A percentile compares a stretch with the other conserved stretches of the same genome.
phyloP scores from a whole-genome alignment of 1,140 invertebrate species.

The Drosophila quadrilineata region DNA sequence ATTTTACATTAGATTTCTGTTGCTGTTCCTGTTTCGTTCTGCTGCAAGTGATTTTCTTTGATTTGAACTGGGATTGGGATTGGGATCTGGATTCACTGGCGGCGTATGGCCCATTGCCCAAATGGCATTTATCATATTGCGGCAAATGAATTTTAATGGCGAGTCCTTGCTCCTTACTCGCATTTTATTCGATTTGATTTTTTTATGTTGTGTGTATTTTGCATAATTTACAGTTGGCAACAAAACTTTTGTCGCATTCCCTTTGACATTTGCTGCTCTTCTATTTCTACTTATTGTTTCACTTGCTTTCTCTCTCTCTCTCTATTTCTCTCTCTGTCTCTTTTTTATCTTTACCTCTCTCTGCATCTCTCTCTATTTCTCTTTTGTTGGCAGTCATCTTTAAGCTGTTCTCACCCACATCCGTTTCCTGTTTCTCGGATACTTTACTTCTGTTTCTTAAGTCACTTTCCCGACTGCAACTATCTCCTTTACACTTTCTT shows the following conservation, averaged over 20 bases:
- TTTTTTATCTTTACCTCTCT: no score
- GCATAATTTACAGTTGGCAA: constrained; percentile 63
- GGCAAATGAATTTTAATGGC: constrained; percentile 77
- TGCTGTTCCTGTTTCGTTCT: constrained; percentile 11
- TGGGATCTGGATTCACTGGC: no score
- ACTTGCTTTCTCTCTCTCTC: no score
- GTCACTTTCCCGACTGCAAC: background rate
- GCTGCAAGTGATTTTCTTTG: constrained; percentile 74
- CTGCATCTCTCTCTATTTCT: background rate
- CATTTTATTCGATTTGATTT: background rate
- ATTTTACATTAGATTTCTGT: constrained; percentile 39
- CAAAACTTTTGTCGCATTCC: constrained; percentile 59
- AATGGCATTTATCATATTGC: constrained; percentile 65
- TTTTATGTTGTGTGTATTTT: constrained; percentile 29
- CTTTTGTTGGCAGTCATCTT: constrained; percentile 60
- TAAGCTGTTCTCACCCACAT: constrained; percentile 62
- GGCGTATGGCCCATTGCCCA: background rate
- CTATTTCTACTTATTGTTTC: background rate
- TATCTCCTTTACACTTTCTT: background rate
- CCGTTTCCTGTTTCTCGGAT: constrained; percentile 53
- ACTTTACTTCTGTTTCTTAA: background rate
- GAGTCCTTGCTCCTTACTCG: constrained; percentile 4
- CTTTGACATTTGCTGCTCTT: constrained; percentile 18
- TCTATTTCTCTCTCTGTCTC: no score
- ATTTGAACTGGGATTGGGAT: constrained; percentile 60